Evolutionary conservation across 2,113 vertebrate species (phyloP).

Genomic region (Mesitornis unicolor): DNA sequence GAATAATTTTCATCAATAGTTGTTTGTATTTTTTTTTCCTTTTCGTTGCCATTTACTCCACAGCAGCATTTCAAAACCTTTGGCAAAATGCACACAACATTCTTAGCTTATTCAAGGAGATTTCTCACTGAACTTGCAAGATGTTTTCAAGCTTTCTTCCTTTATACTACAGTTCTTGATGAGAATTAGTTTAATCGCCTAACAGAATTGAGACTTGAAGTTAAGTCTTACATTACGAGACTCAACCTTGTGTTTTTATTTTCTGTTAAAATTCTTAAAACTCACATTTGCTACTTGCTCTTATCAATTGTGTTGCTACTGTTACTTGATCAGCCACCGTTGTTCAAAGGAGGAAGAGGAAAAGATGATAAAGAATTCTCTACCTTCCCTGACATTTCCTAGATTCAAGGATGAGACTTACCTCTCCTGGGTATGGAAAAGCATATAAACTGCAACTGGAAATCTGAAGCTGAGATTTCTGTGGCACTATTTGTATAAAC

Average conservation of each 20-base stretch:
- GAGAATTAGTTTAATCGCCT: not conserved
- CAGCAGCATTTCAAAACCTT: not conserved
- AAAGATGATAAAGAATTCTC: rapidly evolving
- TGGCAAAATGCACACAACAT: not conserved
- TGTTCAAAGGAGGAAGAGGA: not conserved
- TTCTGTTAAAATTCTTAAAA: not conserved
- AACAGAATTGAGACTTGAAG: not conserved
- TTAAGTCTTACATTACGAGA: not conserved
- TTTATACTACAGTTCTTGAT: not conserved
- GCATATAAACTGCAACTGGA: not conserved
- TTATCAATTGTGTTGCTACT: not conserved
- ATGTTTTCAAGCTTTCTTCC: not conserved
- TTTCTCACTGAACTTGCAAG: not conserved
- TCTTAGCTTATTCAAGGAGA: not conserved
- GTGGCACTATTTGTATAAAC: not conserved
- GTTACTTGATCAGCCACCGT: not conserved
- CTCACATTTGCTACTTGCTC: not conserved
- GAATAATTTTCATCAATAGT: not conserved
- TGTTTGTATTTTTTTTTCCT: not conserved
- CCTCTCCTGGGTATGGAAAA: not conserved
- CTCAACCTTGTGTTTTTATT: not conserved
- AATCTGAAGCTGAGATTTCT: not conserved
- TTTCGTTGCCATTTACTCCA: not conserved
- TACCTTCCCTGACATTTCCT: not conserved
- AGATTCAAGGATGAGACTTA: not conserved